Evolutionary conservation across 2,113 vertebrate species (phyloP).

Genomic region (Pelecanus crispus): DNA sequence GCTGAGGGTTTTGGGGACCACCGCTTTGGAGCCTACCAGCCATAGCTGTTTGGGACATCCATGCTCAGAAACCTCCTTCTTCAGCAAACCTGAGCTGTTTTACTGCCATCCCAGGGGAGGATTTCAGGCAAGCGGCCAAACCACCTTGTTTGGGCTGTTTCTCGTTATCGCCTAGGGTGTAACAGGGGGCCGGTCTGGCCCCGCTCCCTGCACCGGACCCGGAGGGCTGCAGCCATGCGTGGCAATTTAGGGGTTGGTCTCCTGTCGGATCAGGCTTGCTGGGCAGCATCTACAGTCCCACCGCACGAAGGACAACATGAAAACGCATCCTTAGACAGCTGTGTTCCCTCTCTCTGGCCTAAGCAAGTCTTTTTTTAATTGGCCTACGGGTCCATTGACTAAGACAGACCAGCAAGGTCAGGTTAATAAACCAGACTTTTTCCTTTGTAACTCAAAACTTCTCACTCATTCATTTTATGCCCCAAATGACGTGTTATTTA

Average conservation of each 20-base stretch:
- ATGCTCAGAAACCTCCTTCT: not conserved
- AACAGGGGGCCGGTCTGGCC: not conserved
- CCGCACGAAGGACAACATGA: accelerated
- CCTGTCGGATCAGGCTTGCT: not conserved
- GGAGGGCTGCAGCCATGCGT: not conserved
- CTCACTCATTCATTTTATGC: not conserved
- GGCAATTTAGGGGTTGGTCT: accelerated
- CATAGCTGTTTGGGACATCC: not conserved
- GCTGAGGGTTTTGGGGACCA: not conserved
- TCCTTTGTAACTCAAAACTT: not conserved
- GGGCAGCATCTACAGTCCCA: not conserved
- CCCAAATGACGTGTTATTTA: not conserved
- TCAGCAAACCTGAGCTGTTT: not conserved
- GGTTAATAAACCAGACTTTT: not conserved
- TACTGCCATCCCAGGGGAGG: not conserved
- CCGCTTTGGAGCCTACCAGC: not conserved
- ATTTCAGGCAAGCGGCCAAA: not conserved
- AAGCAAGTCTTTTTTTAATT: not conserved
- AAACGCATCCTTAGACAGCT: not conserved
- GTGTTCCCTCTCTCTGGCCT: not conserved
- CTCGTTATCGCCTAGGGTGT: not conserved
- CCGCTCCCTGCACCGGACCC: accelerated
- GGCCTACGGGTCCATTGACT: not conserved
- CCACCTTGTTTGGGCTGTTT: not conserved
- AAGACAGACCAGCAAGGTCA: not conserved